Percentiles rank a stretch among this genome's conserved stretches.
Evolutionary conservation across 2,888 invertebrate genomes (phyloP).

Genomic region (Lepetodrilus schrolli): DNA sequence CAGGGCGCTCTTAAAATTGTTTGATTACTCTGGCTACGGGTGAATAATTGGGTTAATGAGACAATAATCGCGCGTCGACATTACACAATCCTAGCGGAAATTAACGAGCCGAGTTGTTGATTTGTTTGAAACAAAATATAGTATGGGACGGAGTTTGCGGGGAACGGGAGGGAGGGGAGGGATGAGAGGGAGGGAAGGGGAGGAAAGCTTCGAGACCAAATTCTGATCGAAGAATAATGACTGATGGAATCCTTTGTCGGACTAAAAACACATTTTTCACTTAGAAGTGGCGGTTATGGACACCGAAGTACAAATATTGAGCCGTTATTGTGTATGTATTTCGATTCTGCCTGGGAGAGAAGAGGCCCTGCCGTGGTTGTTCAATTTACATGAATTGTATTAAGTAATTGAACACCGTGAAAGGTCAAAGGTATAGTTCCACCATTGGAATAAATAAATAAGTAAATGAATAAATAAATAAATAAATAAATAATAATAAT

Average conservation of each 20-base stretch:
- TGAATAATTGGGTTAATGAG: conserved; percentile 15
- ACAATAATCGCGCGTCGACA: not conserved
- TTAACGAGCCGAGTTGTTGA: not conserved
- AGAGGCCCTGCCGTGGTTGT: not conserved
- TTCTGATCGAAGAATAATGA: not conserved
- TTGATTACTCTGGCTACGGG: not conserved
- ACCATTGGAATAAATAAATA: too few relatives aligned
- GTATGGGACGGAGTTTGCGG: not conserved
- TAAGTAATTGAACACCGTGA: too few relatives aligned
- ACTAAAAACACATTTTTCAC: not conserved
- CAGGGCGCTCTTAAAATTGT: not conserved
- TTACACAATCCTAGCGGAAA: conserved; percentile 5
- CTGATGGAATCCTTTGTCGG: not conserved
- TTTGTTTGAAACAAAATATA: conserved; percentile 10
- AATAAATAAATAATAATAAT: too few relatives aligned
- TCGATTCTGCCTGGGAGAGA: conserved; percentile 7
- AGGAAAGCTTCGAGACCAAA: not conserved
- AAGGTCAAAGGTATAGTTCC: too few relatives aligned
- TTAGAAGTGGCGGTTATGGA: not conserved
- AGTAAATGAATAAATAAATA: too few relatives aligned
- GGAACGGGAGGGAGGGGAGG: not conserved
- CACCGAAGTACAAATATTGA: not conserved
- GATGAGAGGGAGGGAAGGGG: too few relatives aligned
- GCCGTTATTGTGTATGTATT: not conserved
- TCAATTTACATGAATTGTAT: too few relatives aligned